Percentiles rank a stretch among this genome's conserved stretches.
phyloP scores from a whole-genome alignment of 2,888 invertebrate genomes.

The Aradus depressus region DNA sequence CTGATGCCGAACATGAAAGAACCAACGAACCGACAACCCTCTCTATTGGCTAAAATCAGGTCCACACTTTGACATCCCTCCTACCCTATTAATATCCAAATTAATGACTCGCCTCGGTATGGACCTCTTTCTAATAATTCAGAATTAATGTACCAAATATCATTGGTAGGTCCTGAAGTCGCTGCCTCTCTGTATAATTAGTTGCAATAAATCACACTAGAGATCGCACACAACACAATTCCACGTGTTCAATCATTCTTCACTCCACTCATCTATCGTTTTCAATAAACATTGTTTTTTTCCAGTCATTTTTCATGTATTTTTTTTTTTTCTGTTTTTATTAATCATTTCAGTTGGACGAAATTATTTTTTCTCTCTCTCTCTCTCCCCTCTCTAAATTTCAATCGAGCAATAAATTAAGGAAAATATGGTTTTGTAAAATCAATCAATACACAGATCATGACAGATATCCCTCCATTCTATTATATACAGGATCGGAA shows the following conservation, averaged over 20 bases:
- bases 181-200: conserved; percentile 22
- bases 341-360: not conserved
- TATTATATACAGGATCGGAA: no score
- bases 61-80: no score
- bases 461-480: no score
- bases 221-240: not conserved
- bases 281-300: conserved; percentile 8
- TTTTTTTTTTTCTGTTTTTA: conserved; percentile 6
- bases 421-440: no score
- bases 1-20: no score
- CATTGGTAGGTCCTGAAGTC: conserved; percentile 12
- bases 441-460: no score
- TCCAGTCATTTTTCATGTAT: not conserved
- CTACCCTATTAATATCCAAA: no score
- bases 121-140: conserved; percentile 24
- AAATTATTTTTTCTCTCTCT: conserved; percentile 1
- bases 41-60: no score
- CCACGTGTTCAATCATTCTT: conserved; percentile 18
- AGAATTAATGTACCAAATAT: conserved; percentile 27
- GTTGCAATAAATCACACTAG: conserved; percentile 24
- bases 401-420: no score
- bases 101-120: no score
- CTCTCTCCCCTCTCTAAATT: no score
- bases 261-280: conserved; percentile 1
- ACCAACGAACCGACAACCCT: no score